Evolutionary conservation across 2,888 invertebrate genomes (phyloP).

Genomic region (Eustalomyia histrio): DNA sequence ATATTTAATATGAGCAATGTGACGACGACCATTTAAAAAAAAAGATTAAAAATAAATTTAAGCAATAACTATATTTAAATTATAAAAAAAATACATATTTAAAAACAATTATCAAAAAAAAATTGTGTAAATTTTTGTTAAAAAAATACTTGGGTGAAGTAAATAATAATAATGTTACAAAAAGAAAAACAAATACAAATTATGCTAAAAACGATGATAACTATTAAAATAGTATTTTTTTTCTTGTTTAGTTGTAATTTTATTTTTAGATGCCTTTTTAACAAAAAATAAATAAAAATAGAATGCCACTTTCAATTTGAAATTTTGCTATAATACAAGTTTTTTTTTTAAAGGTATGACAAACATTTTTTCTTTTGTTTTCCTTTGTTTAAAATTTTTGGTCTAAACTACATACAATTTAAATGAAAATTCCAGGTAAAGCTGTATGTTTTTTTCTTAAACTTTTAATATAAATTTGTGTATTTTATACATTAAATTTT

Average conservation of each 20-base stretch:
- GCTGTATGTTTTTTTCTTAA: slow-evolving; percentile 11
- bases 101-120: slow-evolving; percentile 52
- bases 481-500: slow-evolving; percentile 40
- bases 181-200: slow-evolving; percentile 53
- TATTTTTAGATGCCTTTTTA: slow-evolving; percentile 42
- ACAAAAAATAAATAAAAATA: slow-evolving; percentile 32
- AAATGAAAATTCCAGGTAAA: slow-evolving; percentile 61
- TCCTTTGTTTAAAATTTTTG: slow-evolving; percentile 57
- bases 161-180: slow-evolving; percentile 12
- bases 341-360: slow-evolving; percentile 27
- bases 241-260: not conserved
- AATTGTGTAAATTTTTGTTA: slow-evolving; percentile 42
- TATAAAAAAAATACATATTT: slow-evolving; percentile 29
- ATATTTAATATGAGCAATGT: slow-evolving; percentile 53
- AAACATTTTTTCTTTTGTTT: slow-evolving; percentile 7
- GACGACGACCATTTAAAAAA: slow-evolving; percentile 36
- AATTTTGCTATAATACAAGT: slow-evolving; percentile 59
- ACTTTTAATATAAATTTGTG: slow-evolving; percentile 5
- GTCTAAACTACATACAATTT: slow-evolving; percentile 62
- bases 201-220: slow-evolving; percentile 49
- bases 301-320: slow-evolving; percentile 55
- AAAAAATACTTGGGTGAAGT: slow-evolving; percentile 52
- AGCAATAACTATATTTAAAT: slow-evolving; percentile 61
- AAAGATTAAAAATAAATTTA: slow-evolving; percentile 48
- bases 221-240: slow-evolving; percentile 7